Base-by-base conservation (phyloP, 2,888 invertebrate species). In the Heliconius aoede region DNA sequence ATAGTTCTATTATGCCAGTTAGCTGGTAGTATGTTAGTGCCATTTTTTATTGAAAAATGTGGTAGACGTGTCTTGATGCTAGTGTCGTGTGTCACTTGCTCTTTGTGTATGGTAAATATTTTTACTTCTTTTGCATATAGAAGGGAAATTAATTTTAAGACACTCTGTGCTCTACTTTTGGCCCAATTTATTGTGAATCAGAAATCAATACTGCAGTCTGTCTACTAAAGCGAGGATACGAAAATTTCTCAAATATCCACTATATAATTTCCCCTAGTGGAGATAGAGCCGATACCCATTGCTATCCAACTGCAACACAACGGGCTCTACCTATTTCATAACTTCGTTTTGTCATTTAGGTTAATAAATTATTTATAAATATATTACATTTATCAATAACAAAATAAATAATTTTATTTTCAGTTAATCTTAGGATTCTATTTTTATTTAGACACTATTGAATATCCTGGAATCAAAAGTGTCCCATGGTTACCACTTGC, bases 401-500 rank as follows among this genome's bases (percentile, higher is more conserved):
- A 21, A 15, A 15, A 40, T 46, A 18, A 46, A 46, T 46, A 46
- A 5, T 46, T 55, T 64, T 69, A 15, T 30, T 81, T 83, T 74
- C 68, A 83, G 82, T 28, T 78, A 18, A 26, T 81, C 0, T 78
- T 89, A 18, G 89, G 88, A 3, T 74, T 83, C 1, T 88, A 87
- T 68, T 90, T 90, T 73, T 89, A 82, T 55, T 76, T 87, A 13
- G 81, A 85, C 36, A 58, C 80, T 13, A 72, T 80, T 4, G 77
- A 79, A 0, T 60, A 82, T 65, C 32, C 80, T 1, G 67, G 81
- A 4, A 80, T 83, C 0, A 76, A 79, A 0, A 76, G 61, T 8
- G 72, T 88, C 4, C 77, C 82, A 71, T 89, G 88, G 89, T 76
- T 89, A 5, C 89, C 90, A 1, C 81, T 90, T 0, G 80, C 82